Evolutionary conservation across 2,797 vertebrate species (phyloP).

Genomic region (Lutjanus argentimaculatus): DNA sequence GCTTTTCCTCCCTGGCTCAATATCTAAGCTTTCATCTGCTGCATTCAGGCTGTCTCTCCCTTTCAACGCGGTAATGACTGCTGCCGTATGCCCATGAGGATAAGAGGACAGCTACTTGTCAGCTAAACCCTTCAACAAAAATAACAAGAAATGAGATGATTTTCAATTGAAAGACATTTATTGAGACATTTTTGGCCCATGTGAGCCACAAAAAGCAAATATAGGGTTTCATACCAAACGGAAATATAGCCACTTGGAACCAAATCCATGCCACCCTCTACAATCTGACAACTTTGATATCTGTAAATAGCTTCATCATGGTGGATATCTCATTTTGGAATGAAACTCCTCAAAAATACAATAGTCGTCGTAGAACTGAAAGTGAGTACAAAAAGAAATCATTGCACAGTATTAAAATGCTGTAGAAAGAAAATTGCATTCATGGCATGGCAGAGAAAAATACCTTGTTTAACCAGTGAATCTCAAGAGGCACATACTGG

Average conservation of each 20-base stretch:
- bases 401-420: constrained; percentile 42
- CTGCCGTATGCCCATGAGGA: not conserved
- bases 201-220: constrained; percentile 41
- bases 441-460: constrained; percentile 53
- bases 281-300: not conserved
- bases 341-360: constrained; percentile 43
- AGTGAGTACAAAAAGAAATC: constrained; percentile 54
- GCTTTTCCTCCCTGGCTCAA: constrained; percentile 10
- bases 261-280: not conserved
- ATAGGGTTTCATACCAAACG: constrained; percentile 43
- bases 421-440: constrained; percentile 52
- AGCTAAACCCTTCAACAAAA: constrained; percentile 29
- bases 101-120: constrained; percentile 4
- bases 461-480: constrained; percentile 58
- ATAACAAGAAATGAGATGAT: constrained; percentile 34
- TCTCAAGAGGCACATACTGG: constrained; percentile 73
- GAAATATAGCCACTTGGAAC: constrained; percentile 8
- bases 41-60: constrained; percentile 16
- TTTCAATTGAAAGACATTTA: constrained; percentile 61
- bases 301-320: not conserved
- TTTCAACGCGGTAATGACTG: constrained; percentile 5
- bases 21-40: constrained; percentile 27
- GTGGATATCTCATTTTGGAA: constrained; percentile 37
- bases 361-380: constrained; percentile 7
- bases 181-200: constrained; percentile 47